Conservation (phyloP, 2,113 vertebrate species). For the Aramus guarauna region DNA sequence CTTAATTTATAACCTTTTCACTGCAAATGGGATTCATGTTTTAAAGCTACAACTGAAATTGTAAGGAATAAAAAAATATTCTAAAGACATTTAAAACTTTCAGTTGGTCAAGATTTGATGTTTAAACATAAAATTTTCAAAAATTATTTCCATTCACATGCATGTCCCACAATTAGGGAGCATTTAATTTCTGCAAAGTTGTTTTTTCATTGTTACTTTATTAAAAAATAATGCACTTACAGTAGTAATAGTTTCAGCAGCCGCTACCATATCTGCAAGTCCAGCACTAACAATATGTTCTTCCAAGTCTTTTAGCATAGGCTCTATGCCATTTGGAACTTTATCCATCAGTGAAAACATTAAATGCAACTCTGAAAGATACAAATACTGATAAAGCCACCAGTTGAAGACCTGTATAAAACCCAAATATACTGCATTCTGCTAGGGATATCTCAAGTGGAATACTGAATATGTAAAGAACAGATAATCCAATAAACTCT, state of each 20-base stretch:
- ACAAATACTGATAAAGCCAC: conserved; percentile 55
- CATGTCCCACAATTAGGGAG: not conserved
- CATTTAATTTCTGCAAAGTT: not conserved
- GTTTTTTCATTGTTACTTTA: not conserved
- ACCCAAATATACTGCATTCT: not conserved
- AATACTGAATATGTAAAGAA: not conserved
- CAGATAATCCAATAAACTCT: not conserved
- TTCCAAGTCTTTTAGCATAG: conserved; percentile 98
- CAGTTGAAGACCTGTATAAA: not conserved
- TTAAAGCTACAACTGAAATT: not conserved
- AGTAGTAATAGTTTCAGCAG: conserved; percentile 97
- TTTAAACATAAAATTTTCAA: not conserved
- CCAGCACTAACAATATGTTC: conserved; percentile 99
- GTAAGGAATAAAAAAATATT: not conserved
- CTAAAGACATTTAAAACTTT: not conserved
- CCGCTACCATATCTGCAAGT: conserved; percentile 97
- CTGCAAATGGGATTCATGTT: not conserved
- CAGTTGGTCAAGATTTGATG: not conserved
- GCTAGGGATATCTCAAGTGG: not conserved
- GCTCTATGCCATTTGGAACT: conserved; percentile 96
- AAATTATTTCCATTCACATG: not conserved
- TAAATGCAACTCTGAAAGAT: conserved; percentile 88
- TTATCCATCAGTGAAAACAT: conserved; percentile 99
- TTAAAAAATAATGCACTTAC: conserved; percentile 75
- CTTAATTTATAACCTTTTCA: not conserved